Base-by-base conservation (phyloP, 2,797 vertebrate genomes). In the Somateria mollissima region DNA sequence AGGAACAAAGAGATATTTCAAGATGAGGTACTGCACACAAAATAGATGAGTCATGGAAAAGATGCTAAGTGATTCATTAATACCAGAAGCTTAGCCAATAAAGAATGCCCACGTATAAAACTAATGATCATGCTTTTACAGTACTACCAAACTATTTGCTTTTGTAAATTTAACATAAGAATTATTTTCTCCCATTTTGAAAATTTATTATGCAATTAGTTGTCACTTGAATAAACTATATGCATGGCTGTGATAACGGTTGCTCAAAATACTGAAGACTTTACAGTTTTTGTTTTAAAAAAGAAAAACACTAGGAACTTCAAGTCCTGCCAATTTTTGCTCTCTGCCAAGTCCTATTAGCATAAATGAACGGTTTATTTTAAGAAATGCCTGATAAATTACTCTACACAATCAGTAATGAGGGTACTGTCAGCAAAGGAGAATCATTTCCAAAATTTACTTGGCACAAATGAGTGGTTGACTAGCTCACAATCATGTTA, bases 351-450 rank as follows among this genome's bases (percentile, higher is more conserved):
- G 97, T 98, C 97, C 98, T 98, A 98, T 98, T 98, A 98, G 98
- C 98, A 98, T 98, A 98, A 98, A 98, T 98, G 97, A 98, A 98
- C 69, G 91, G 98, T 98, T 98, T 98, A 98, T 98, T 98, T 98
- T 98, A 98, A 98, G 98, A 98, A 98, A 98, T 98, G 98, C 97
- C 98, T 98, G 97, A 98, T 98, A 98, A 98, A 98, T 98, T 98
- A 98, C 97, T 98, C 97, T 98, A 97, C 97, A 98, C 97, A 98
- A 98, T 98, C 97, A 51, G 98, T 98, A 98, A 98, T 98, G 98
- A 98, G 98, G 98, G 97, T 97, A 97, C 98, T 98, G 98, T 98
- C 97, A 97, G 98, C 98, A 98, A 97, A 97, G 96, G 96, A 98
- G 97, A 98, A 98, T 97, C 97, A 98, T 98, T 98, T 98, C 97